phyloP scores from a whole-genome alignment of 35 echinoderm and acorn worm genomes.

The Apostichopus japonicus region DNA sequence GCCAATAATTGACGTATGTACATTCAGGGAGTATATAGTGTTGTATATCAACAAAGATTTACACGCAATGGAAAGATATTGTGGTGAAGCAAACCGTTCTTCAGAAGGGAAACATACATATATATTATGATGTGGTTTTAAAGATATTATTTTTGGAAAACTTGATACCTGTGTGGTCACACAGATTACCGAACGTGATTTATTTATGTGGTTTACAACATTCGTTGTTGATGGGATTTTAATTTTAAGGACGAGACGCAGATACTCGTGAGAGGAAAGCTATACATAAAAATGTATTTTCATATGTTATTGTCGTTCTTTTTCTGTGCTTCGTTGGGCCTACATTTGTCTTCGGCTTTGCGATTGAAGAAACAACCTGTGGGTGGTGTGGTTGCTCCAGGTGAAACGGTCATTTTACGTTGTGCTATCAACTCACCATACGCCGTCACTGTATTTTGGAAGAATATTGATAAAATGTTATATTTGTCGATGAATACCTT shows the following conservation, averaged over 20 bases:
- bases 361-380: conserved; percentile 53
- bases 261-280: neutral
- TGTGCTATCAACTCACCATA: conserved; percentile 63
- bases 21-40: too few relatives aligned
- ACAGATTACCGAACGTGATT: too few relatives aligned
- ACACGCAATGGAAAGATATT: too few relatives aligned
- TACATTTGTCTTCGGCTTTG: neutral
- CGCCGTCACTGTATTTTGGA: conserved; percentile 63
- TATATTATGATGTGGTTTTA: too few relatives aligned
- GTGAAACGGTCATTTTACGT: conserved; percentile 50
- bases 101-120: too few relatives aligned
- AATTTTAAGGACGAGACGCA: neutral
- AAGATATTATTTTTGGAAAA: too few relatives aligned
- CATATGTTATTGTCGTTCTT: neutral
- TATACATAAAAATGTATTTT: neutral
- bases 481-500: conserved; percentile 61
- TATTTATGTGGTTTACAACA: too few relatives aligned
- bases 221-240: too few relatives aligned
- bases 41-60: too few relatives aligned
- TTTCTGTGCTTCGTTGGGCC: neutral
- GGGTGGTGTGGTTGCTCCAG: conserved; percentile 37
- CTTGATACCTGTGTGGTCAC: too few relatives aligned
- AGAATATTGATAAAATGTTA: conserved; percentile 59
- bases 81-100: too few relatives aligned
- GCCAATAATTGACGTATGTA: too few relatives aligned